Evolutionary conservation across 2,888 invertebrate genomes (phyloP).

Genomic region (Sesia apiformis): DNA sequence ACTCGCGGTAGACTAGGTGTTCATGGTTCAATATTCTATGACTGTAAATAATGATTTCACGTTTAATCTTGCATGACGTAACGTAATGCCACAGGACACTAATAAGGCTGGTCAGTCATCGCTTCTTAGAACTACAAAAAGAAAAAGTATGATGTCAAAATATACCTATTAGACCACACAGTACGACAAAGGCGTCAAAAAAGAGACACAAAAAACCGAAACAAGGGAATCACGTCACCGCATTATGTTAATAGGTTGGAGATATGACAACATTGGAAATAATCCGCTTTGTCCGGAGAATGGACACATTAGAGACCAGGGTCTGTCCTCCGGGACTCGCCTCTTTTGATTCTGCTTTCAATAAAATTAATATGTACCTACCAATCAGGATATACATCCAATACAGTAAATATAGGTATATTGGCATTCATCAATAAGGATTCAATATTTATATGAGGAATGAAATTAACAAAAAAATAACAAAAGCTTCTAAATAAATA

Average conservation of each 20-base stretch:
- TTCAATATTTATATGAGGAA: too few relatives aligned
- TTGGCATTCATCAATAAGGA: too few relatives aligned
- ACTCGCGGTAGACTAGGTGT: not conserved
- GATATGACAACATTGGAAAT: constrained; percentile 63
- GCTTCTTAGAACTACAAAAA: constrained; percentile 21
- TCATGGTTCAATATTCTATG: not conserved
- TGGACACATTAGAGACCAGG: constrained; percentile 47
- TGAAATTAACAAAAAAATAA: too few relatives aligned
- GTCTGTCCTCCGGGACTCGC: constrained; percentile 41
- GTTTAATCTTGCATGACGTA: constrained; percentile 27
- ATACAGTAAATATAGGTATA: too few relatives aligned
- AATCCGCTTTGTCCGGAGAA: constrained; percentile 67
- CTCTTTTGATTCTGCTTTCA: constrained; percentile 65
- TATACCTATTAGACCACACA: constrained; percentile 45
- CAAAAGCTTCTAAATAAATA: not conserved
- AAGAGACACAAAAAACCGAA: constrained; percentile 34
- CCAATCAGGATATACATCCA: not conserved
- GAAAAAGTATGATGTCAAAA: constrained; percentile 13
- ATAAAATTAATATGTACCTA: constrained; percentile 34
- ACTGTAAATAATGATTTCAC: constrained; percentile 18
- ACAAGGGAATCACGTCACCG: constrained; percentile 55
- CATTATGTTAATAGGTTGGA: constrained; percentile 62
- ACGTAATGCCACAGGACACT: constrained; percentile 17
- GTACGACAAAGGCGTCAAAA: constrained; percentile 32
- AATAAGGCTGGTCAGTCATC: constrained; percentile 15